phyloP scores from a whole-genome alignment of 2,797 vertebrate genomes.

The Onychomys leucogaster region DNA sequence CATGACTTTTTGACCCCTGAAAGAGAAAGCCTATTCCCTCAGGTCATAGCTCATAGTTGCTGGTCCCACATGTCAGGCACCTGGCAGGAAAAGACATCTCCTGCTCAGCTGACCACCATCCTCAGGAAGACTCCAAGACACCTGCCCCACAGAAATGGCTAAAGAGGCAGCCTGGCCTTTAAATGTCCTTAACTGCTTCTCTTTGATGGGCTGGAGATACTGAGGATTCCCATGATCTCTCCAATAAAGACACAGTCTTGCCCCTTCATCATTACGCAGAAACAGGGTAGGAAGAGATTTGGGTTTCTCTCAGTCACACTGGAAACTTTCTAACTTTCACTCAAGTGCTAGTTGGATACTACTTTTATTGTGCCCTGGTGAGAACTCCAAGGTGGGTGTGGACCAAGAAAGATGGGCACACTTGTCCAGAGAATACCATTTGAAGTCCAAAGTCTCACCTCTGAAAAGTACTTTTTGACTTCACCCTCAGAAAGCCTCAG shows the following conservation, averaged over 20 bases:
- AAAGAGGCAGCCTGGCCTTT: neutral
- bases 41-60: neutral
- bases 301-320: neutral
- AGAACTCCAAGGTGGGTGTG: neutral
- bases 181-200: neutral
- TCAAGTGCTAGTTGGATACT: neutral
- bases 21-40: conserved; percentile 19
- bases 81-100: neutral
- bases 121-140: neutral
- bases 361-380: conserved; percentile 32
- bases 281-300: conserved; percentile 29
- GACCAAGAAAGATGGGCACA: neutral
- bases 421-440: neutral
- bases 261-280: neutral
- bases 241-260: neutral
- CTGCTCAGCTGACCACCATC: neutral
- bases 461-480: conserved; percentile 28
- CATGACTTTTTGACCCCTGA: neutral
- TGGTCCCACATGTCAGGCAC: neutral
- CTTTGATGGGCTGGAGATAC: neutral
- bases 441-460: conserved; percentile 27
- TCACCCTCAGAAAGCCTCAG: conserved; percentile 7
- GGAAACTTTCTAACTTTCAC: neutral
- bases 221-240: neutral
- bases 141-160: neutral